Evolutionary conservation across 2,888 invertebrate species (phyloP), one percentile per base, ranked within the genome.

Genomic region (Rugalucina vietnamica): DNA sequence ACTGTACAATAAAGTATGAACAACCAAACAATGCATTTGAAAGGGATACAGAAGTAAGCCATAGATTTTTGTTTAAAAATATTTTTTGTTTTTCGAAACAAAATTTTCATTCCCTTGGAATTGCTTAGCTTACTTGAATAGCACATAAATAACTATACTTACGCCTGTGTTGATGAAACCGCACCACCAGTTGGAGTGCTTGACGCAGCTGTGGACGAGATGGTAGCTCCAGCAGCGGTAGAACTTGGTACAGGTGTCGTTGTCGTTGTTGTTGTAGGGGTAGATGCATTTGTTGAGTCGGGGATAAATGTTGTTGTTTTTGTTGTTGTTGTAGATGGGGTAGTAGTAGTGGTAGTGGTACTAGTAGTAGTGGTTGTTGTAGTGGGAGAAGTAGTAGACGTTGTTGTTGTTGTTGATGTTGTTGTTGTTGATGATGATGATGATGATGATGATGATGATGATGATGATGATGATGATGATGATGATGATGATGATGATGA

Each of bases 401-500:
- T 34, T 70, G 24, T 34, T 27, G 29, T 8, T 8, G 70, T 12
- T 12, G 70, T 3, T 29, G 70, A 21, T 36, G 36, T 29, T 27
- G 34, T 29, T 8, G 34, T 5, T 34, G 70, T 5, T 29, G 34
- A 18, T 36, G 36, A 5, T 27, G 36, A 14, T 60, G 60, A 24
- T 60, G n/a, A 14, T 60, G 43, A 60, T 60, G 60, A 24, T 60
- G 60, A 60, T 60, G 60, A 60, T 24, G 60, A 60, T 60, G 60
- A 60, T 60, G 60, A 60, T 24, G 60, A 60, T 60, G 60, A 60
- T 60, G 60, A 60, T 60, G 24, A 60, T 60, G 60, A 60, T 60
- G 60, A 60, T 60, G 60, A 60, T 60, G 60, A 60, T 60, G 60
- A 60, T 60, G 60, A 60, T 60, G 60, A 60, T 60, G 60, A 60